Evolutionary conservation across 1,140 invertebrate genomes (phyloP).

Genomic region (Oreohelix idahoensis): DNA sequence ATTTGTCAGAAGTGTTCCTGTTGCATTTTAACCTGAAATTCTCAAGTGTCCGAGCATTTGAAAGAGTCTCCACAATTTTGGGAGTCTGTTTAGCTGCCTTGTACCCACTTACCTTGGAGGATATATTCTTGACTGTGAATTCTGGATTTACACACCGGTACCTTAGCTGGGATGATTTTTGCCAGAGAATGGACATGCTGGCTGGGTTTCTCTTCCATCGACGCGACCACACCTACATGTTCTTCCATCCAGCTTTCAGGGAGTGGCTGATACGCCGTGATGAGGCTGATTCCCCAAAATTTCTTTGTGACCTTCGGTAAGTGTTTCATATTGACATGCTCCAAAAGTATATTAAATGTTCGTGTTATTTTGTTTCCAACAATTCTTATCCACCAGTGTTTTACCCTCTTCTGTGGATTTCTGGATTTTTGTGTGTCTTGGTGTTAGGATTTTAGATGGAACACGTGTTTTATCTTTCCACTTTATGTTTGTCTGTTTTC

Average conservation of each 20-base stretch:
- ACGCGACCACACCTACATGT: constrained; percentile 94
- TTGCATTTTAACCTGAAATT: constrained; percentile 94
- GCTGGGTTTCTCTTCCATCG: constrained; percentile 88
- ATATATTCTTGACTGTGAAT: constrained; percentile 95
- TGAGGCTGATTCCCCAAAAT: constrained; percentile 88
- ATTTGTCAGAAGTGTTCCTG: constrained; percentile 91
- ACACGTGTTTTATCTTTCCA: no score
- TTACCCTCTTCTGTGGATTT: no score
- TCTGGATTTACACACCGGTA: constrained; percentile 82
- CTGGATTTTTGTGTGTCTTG: no score
- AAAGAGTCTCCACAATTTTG: constrained; percentile 83
- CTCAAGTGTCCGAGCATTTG: constrained; percentile 90
- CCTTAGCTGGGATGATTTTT: constrained; percentile 67
- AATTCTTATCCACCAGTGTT: no score
- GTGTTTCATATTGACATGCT: no score
- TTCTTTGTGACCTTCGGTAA: constrained; percentile 82
- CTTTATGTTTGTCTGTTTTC: no score
- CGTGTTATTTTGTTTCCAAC: no score
- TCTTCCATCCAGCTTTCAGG: constrained; percentile 95
- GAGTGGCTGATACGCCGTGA: constrained; percentile 95
- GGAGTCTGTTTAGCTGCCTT: constrained; percentile 88
- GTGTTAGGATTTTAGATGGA: no score
- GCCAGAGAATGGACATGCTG: constrained; percentile 63
- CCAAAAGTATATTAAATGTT: no score
- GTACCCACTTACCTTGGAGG: constrained; percentile 89